Evolutionary conservation across 2,113 vertebrate species (phyloP), one percentile per base, ranked within the genome.

Genomic region (Alexandromys fortis): DNA sequence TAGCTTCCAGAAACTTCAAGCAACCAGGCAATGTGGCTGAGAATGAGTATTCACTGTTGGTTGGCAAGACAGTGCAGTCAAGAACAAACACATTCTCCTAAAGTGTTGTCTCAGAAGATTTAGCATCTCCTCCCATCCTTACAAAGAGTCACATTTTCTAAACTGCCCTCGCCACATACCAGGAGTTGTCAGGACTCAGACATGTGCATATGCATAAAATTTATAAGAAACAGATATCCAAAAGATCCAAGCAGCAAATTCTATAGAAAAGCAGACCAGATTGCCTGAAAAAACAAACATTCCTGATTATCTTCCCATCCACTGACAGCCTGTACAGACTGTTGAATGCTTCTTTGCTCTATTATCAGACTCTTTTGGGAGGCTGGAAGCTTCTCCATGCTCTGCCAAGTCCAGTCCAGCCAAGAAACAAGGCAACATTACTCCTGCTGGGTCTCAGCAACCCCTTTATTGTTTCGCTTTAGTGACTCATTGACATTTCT

Each of bases 401-500:
- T 35, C 26, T 30, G 58, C n/a, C 81, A 63, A 85, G 26, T 38
- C 28, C n/a, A 0, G 12, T 5, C 6, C 67, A 88, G 61, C 8
- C 11, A 13, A 72, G 67, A 90, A 81, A 61, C 28, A 33, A 86
- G 35, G 49, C 13, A 30, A 10, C 67, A 26, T 22, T 30, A 35
- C 42, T 61, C 14, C 65, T 38, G 17, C 26, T 55, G 2, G 30
- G 7, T 79, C 47, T 70, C 72, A 78, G 61, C 3, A 70, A 55
- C 3, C 13, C 45, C 63, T 76, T 94, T 86, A 89, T 35, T 76
- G 42, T 72, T 95, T 95, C 63, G 67, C 78, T 95, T 86, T 76
- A 86, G 73, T 35, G 49, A 86, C 30, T 89, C 92, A 94, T 76
- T 92, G 95, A 93, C 82, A 68, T 95, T 95, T 96, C 95, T 92